phyloP scores from a whole-genome alignment of 2,797 vertebrate species.

The Cygnus olor region DNA sequence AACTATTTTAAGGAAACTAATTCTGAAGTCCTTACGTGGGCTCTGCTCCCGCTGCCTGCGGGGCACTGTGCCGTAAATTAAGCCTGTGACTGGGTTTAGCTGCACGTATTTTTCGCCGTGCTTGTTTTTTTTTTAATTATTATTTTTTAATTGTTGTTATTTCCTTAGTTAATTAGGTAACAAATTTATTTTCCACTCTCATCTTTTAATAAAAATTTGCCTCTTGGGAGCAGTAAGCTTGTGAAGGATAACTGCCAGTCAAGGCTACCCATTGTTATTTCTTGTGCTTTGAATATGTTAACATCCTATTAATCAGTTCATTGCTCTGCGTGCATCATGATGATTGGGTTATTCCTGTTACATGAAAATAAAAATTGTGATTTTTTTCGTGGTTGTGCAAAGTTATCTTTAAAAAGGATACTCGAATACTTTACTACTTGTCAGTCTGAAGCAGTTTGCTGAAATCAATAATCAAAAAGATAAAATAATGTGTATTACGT shows the following conservation, averaged over 20 bases:
- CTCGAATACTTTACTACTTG: not conserved
- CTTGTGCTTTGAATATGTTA: slow-evolving; percentile 33
- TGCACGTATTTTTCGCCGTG: not conserved
- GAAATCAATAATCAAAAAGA: slow-evolving; percentile 24
- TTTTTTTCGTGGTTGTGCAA: not conserved
- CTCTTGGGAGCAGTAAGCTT: slow-evolving; percentile 47
- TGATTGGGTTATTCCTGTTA: slow-evolving; percentile 32
- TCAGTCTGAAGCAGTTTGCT: not conserved
- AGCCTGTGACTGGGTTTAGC: slow-evolving; percentile 13
- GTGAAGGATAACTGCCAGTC: slow-evolving; percentile 58
- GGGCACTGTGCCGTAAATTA: not conserved
- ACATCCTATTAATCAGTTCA: slow-evolving; percentile 44
- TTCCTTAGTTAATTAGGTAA: slow-evolving; percentile 54
- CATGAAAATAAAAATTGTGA: not conserved
- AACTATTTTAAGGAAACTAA: slow-evolving; percentile 58
- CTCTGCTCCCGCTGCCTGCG: not conserved
- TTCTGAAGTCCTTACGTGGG: slow-evolving; percentile 22
- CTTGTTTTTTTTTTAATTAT: not conserved
- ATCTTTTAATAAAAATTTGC: slow-evolving; percentile 37
- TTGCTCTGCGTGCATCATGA: not conserved
- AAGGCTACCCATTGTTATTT: slow-evolving; percentile 56
- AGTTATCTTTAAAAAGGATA: not conserved
- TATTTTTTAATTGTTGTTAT: not conserved
- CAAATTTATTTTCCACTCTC: slow-evolving; percentile 40
- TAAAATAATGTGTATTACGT: not conserved